Conservation (phyloP, 2,113 vertebrate species). For the Erpornis zantholeuca region DNA sequence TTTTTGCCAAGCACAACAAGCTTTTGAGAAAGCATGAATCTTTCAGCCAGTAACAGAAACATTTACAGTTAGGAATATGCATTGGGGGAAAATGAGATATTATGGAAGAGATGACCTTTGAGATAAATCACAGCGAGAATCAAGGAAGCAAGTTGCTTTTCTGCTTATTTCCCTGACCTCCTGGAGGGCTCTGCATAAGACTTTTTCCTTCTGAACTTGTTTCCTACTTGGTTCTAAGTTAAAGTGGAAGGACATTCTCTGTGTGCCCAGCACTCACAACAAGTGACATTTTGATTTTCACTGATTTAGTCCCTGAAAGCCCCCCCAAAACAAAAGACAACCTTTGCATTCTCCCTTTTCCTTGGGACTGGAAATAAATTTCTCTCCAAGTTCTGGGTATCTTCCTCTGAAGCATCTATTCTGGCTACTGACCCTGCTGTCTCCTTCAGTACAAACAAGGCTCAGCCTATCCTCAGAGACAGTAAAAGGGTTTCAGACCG, state of each 20-base stretch:
- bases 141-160: constrained; percentile 16
- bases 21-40: constrained; percentile 48
- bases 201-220: not conserved
- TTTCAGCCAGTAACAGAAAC: constrained; percentile 44
- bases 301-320: not conserved
- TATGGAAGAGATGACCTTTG: constrained; percentile 43
- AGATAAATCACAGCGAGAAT: constrained; percentile 20
- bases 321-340: not conserved
- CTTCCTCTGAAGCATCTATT: not conserved
- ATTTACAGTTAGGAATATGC: constrained; percentile 37
- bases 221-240: not conserved
- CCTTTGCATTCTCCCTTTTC: not conserved
- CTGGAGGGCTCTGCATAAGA: not conserved
- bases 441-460: not conserved
- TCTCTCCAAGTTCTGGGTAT: not conserved
- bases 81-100: constrained; percentile 34
- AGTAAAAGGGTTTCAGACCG: not conserved
- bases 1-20: constrained; percentile 56
- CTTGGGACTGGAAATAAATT: not conserved
- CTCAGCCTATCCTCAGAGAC: not conserved
- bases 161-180: not conserved
- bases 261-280: not conserved
- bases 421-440: not conserved
- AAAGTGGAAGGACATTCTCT: not conserved
- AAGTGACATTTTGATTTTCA: not conserved